These are phyloP conservation scores for Philonicus albiceps DNA, from an alignment of 2,888 invertebrate species.

Conservation along the genomic window DNA sequence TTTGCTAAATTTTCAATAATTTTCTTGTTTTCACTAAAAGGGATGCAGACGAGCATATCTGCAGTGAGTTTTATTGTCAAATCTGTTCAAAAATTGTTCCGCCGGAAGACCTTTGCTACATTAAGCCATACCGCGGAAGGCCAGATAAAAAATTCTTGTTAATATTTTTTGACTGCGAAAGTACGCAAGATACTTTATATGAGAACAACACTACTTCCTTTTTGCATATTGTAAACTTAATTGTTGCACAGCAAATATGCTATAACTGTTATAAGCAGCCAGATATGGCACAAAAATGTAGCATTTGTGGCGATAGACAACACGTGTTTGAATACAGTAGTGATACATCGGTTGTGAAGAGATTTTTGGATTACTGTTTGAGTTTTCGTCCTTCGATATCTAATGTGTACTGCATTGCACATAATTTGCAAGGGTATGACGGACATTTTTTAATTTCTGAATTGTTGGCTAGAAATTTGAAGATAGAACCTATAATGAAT, in stretches of 20 bases:
- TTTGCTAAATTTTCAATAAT: neutral
- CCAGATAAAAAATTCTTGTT: neutral
- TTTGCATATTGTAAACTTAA: neutral
- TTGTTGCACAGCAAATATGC: neutral
- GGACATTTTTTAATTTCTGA: conserved; percentile 25
- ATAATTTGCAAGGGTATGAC: conserved; percentile 21
- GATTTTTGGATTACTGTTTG: neutral
- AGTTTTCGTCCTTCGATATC: neutral
- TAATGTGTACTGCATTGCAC: conserved; percentile 6
- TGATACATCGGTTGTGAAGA: neutral
- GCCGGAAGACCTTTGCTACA: neutral
- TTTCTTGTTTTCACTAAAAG: conserved; percentile 1
- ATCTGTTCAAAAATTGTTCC: neutral
- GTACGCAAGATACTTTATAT: neutral
- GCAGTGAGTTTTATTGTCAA: neutral
- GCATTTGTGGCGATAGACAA: neutral
- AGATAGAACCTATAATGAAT: conserved; percentile 12
- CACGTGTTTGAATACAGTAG: neutral
- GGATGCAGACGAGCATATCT: neutral
- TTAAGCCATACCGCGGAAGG: neutral
- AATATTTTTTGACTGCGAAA: neutral
- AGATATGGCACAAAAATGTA: neutral
- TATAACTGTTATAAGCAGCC: neutral
- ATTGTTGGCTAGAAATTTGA: conserved; percentile 11
- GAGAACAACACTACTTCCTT: neutral